phyloP scores from a whole-genome alignment of 2,113 vertebrate genomes.

The Aegithalos caudatus region DNA sequence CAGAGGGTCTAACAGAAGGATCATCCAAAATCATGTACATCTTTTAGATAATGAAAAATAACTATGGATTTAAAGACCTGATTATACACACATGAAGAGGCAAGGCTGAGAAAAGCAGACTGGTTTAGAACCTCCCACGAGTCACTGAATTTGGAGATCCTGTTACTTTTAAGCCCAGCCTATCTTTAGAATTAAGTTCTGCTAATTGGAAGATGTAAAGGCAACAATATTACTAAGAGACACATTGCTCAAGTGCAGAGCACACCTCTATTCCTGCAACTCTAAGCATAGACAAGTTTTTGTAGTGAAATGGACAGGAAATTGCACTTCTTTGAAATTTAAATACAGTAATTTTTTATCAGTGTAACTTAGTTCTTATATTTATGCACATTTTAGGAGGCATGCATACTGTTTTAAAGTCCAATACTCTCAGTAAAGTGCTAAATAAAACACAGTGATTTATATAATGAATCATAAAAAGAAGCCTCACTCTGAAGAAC shows the following conservation, averaged over 20 bases:
- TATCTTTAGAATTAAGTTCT: constrained; percentile 32
- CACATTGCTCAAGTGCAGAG: background rate
- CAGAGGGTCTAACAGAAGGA: background rate
- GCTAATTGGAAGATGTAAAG: background rate
- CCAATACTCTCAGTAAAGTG: background rate
- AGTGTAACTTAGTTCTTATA: background rate
- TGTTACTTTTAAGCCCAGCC: constrained; percentile 33
- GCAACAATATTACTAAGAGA: background rate
- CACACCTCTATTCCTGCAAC: background rate
- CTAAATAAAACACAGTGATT: background rate
- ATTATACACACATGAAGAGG: background rate
- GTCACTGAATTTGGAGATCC: constrained; percentile 47
- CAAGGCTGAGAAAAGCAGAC: constrained; percentile 33
- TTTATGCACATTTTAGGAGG: background rate
- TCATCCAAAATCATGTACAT: background rate
- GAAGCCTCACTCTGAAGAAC: background rate
- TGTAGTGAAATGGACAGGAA: background rate
- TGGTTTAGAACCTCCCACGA: constrained; percentile 39
- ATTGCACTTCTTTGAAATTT: background rate
- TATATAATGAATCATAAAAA: background rate
- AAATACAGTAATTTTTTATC: background rate
- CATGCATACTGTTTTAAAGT: background rate
- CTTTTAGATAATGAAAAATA: background rate
- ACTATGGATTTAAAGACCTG: background rate
- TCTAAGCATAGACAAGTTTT: background rate